Evolutionary conservation across 2,888 invertebrate genomes (phyloP).

Genomic region (Marasmarcha lunaedactyla): DNA sequence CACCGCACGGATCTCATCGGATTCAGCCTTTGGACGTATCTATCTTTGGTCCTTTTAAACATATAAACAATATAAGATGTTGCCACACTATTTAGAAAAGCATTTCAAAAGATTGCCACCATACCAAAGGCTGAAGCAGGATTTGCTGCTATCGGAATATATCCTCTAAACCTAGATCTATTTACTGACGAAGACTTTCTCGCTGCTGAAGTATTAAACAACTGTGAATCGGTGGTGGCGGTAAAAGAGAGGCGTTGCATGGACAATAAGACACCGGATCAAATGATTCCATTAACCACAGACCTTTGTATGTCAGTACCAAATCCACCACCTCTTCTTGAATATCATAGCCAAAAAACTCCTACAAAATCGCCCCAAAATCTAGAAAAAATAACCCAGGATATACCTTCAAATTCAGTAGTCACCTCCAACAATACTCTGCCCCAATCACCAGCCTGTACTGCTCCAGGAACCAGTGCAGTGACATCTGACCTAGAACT

Average conservation of each 20-base stretch:
- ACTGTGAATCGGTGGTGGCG: not conserved
- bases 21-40: too few relatives aligned
- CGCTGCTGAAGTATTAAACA: not conserved
- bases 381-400: too few relatives aligned
- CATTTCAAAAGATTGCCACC: not conserved
- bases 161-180: not conserved
- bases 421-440: too few relatives aligned
- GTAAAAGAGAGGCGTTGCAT: not conserved
- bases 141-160: not conserved
- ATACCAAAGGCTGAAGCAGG: not conserved
- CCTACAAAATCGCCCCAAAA: too few relatives aligned
- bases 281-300: not conserved
- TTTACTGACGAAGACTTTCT: not conserved
- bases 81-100: not conserved
- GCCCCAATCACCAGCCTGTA: too few relatives aligned
- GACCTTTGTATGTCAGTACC: not conserved
- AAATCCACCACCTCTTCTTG: not conserved
- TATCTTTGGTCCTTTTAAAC: too few relatives aligned
- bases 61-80: conserved; percentile 19
- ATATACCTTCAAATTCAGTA: too few relatives aligned
- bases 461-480: too few relatives aligned
- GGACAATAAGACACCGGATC: not conserved
- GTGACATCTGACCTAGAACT: too few relatives aligned
- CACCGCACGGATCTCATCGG: too few relatives aligned
- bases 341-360: too few relatives aligned